Conservation (phyloP, 2,113 vertebrate species). For the Acanthisitta chloris region DNA sequence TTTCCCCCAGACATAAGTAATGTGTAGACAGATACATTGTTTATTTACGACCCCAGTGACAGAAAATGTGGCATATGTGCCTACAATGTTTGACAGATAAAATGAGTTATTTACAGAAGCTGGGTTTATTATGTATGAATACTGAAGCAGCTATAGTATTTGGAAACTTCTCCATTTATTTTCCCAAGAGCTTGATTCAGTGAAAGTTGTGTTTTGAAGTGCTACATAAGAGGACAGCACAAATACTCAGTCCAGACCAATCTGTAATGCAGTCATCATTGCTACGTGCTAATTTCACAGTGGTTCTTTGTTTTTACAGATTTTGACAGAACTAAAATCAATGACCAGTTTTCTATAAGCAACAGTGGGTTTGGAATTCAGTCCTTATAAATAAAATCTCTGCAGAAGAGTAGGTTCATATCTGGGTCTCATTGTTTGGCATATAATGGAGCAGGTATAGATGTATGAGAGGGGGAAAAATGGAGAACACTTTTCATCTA, state of each 20-base stretch:
- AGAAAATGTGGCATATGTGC: conserved; percentile 43
- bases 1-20: conserved; percentile 39
- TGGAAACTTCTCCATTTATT: conserved; percentile 13
- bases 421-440: not conserved
- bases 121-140: conserved; percentile 55
- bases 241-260: not conserved
- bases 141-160: conserved; percentile 3
- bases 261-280: not conserved
- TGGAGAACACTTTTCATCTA: not conserved
- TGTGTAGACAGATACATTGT: conserved; percentile 46
- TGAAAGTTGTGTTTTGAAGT: not conserved
- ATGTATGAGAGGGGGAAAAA: not conserved
- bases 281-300: not conserved
- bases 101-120: conserved; percentile 64
- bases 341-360: not conserved
- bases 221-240: not conserved
- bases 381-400: not conserved
- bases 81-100: conserved; percentile 50
- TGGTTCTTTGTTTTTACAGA: not conserved
- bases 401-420: not conserved
- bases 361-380: not conserved
- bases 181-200: conserved; percentile 10
- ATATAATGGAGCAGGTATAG: not conserved
- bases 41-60: conserved; percentile 53
- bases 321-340: not conserved